A percentile compares a stretch with the other conserved stretches of the same genome.
Evolutionary conservation across 2,888 invertebrate genomes (phyloP).

Genomic region (Tigriopus californicus): DNA sequence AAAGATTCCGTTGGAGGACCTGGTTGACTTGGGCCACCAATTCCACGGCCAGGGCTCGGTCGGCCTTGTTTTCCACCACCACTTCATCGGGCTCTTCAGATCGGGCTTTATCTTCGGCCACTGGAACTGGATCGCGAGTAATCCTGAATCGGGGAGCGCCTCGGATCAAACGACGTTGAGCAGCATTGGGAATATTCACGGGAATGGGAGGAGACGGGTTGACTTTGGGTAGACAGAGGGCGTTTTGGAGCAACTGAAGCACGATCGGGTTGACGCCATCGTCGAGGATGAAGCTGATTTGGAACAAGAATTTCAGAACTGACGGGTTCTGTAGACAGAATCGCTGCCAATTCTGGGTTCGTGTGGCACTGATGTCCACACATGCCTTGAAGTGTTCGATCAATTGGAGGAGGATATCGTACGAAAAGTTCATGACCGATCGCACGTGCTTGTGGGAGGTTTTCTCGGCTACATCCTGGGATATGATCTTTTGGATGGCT

Average conservation of each 20-base stretch:
- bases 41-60: not conserved
- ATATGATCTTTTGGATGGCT: slow-evolving; percentile 1
- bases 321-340: slow-evolving; percentile 57
- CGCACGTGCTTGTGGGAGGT: not conserved
- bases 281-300: slow-evolving; percentile 62
- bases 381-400: slow-evolving; percentile 89
- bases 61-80: not conserved
- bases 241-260: slow-evolving; percentile 69
- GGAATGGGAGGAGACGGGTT: not conserved
- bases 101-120: not conserved
- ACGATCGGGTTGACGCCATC: slow-evolving; percentile 78
- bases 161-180: not conserved
- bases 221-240: slow-evolving; percentile 42
- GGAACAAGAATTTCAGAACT: slow-evolving; percentile 57
- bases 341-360: slow-evolving; percentile 88
- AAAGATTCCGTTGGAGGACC: slow-evolving; percentile 31
- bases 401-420: slow-evolving; percentile 76
- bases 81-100: not conserved
- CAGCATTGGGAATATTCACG: not conserved
- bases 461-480: not conserved
- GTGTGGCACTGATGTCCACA: slow-evolving; percentile 70
- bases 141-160: not conserved
- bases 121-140: not conserved
- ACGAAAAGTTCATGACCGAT: slow-evolving; percentile 35
- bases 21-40: not conserved